Evolutionary conservation across 2,888 invertebrate species (phyloP).

Genomic region (Ochlodes sylvanus): DNA sequence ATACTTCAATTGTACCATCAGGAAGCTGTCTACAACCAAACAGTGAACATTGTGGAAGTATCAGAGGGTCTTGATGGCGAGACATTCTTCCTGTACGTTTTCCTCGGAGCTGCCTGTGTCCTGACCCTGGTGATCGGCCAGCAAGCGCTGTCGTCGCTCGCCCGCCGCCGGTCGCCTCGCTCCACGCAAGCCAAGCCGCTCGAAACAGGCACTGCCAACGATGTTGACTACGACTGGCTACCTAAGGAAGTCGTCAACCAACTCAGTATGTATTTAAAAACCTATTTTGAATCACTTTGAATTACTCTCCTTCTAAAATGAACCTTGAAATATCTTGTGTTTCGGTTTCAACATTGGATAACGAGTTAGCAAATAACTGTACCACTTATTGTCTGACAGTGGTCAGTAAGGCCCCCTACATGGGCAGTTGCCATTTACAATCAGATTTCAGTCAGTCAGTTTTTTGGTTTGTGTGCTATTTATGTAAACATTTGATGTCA

Average conservation of each 20-base stretch:
- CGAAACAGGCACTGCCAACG: slow-evolving; percentile 96
- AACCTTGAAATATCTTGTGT: too few relatives aligned
- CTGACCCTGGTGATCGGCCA: slow-evolving; percentile 95
- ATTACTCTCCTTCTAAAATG: too few relatives aligned
- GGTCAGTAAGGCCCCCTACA: too few relatives aligned
- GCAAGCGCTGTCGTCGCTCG: slow-evolving; percentile 93
- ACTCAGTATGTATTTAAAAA: slow-evolving; percentile 90
- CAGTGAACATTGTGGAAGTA: slow-evolving; percentile 97
- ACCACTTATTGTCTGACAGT: too few relatives aligned
- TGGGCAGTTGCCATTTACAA: too few relatives aligned
- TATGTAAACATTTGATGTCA: too few relatives aligned
- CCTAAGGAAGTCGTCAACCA: slow-evolving; percentile 95
- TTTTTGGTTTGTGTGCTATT: too few relatives aligned
- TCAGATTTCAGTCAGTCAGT: too few relatives aligned
- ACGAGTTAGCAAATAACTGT: too few relatives aligned
- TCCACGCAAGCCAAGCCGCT: slow-evolving; percentile 86
- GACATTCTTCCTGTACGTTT: slow-evolving; percentile 98
- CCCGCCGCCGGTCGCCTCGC: slow-evolving; percentile 87
- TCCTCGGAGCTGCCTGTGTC: slow-evolving; percentile 95
- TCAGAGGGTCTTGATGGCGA: slow-evolving; percentile 99
- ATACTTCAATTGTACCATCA: slow-evolving; percentile 69
- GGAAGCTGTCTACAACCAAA: slow-evolving; percentile 99
- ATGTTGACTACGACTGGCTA: slow-evolving; percentile 99
- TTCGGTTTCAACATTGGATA: too few relatives aligned
- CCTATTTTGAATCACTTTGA: too few relatives aligned